Conservation (phyloP, 1,140 invertebrate genomes). For the Camponotus vicinus region DNA sequence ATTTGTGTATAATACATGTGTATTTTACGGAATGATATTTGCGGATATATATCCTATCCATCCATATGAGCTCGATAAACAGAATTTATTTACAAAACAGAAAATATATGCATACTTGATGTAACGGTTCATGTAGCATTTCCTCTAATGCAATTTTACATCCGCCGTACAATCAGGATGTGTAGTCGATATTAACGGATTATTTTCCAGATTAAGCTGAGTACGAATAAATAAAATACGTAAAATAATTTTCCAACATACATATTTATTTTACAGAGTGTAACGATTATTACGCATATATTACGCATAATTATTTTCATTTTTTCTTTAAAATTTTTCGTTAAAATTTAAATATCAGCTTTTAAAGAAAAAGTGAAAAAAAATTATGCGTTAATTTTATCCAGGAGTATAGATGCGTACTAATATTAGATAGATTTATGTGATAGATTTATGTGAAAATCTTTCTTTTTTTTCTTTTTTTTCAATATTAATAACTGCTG, state of each 20-base stretch:
- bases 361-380: too few species aligned
- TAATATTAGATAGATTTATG: not conserved
- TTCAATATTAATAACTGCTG: not conserved
- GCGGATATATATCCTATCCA: conserved; percentile 21
- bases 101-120: not conserved
- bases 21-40: conserved; percentile 50
- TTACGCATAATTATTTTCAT: too few species aligned
- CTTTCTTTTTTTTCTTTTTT: too few species aligned
- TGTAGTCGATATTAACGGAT: not conserved
- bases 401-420: too few species aligned
- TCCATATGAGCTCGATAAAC: conserved; percentile 23
- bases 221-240: conserved; percentile 4
- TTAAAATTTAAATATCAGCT: too few species aligned
- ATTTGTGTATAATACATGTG: conserved; percentile 45
- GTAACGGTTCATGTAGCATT: not conserved
- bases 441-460: conserved; percentile 1
- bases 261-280: not conserved
- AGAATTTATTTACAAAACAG: conserved; percentile 32
- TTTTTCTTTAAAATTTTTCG: too few species aligned
- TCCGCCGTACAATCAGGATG: not conserved
- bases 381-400: too few species aligned
- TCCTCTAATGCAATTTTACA: not conserved
- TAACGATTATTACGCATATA: not conserved
- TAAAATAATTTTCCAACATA: not conserved
- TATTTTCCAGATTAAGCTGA: conserved; percentile 4